phyloP scores from a whole-genome alignment of 2,113 vertebrate genomes.

The Columbina picui region DNA sequence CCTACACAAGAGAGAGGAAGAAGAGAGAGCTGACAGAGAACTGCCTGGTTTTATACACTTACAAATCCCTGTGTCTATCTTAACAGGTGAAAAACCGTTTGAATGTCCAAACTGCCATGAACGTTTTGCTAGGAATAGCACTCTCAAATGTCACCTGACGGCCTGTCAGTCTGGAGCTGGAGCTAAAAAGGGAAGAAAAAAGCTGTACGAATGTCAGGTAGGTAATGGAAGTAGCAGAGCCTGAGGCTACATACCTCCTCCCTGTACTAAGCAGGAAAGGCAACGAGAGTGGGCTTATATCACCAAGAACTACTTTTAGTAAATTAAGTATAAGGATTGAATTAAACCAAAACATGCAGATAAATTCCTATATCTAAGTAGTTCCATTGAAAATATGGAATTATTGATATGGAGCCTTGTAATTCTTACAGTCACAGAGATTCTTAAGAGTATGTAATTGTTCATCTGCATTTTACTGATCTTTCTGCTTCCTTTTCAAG shows the following conservation, averaged over 20 bases:
- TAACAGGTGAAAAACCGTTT: constrained; percentile 95
- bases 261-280: not conserved
- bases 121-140: constrained; percentile 95
- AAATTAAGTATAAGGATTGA: not conserved
- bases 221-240: not conserved
- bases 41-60: not conserved
- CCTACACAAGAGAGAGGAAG: not conserved
- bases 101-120: constrained; percentile 98
- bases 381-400: not conserved
- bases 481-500: not conserved
- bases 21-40: not conserved
- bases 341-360: not conserved
- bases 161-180: constrained; percentile 95
- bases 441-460: not conserved
- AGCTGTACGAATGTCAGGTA: constrained; percentile 99
- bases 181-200: constrained; percentile 97
- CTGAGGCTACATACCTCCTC: not conserved
- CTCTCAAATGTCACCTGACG: constrained; percentile 94
- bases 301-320: not conserved
- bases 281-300: accelerated
- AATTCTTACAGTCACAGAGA: not conserved
- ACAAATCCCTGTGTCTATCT: constrained; percentile 14
- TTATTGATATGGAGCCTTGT: not conserved
- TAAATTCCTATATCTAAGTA: not conserved
- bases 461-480: not conserved